Conservation (phyloP, 2,797 vertebrate genomes). For the Manis pentadactyla region DNA sequence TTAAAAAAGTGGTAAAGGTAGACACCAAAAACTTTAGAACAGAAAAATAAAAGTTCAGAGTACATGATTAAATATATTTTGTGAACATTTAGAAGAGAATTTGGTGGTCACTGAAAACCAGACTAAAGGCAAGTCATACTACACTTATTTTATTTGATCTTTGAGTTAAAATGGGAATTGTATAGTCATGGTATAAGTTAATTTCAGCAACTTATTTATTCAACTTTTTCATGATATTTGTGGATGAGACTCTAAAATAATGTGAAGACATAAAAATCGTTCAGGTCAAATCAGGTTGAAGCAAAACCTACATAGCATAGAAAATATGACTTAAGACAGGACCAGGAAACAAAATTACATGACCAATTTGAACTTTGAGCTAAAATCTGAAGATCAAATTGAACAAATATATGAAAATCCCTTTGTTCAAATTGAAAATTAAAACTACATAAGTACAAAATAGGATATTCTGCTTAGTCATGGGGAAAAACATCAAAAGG, state of each 20-base stretch:
- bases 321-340: background rate
- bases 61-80: background rate
- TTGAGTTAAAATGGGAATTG: background rate
- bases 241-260: slow-evolving; percentile 15
- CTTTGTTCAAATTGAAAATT: background rate
- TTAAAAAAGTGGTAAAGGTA: background rate
- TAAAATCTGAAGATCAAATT: background rate
- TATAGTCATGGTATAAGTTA: background rate
- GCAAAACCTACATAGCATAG: background rate
- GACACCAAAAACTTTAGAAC: background rate
- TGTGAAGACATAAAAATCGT: background rate
- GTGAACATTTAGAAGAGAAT: background rate
- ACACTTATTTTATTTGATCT: background rate
- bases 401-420: background rate
- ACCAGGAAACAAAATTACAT: background rate
- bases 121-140: background rate
- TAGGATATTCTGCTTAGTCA: background rate
- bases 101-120: background rate
- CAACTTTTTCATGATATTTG: background rate
- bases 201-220: slow-evolving; percentile 38
- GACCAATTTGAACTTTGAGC: background rate
- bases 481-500: background rate
- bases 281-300: slow-evolving; percentile 25
- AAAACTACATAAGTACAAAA: background rate
- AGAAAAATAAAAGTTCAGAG: background rate